These are phyloP conservation scores for Rostratula benghalensis DNA, from an alignment of 2,113 vertebrate species.

Conservation along the genomic window DNA sequence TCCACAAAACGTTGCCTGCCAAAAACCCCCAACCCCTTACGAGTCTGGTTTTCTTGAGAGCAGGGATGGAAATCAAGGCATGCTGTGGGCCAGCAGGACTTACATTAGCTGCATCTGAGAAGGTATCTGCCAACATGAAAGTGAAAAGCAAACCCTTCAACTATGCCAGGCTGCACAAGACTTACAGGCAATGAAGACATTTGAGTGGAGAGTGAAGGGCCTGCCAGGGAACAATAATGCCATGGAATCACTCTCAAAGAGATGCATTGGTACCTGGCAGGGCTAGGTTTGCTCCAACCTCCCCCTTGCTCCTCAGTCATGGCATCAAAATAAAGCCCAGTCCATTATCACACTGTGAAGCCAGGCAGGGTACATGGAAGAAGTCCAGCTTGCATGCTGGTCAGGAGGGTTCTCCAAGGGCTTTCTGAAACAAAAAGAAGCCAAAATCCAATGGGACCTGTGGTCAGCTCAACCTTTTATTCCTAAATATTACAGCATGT, in stretches of 20 bases:
- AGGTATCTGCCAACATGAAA: not conserved
- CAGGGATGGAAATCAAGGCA: fast-evolving
- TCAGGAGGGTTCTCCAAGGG: not conserved
- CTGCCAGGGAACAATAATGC: not conserved
- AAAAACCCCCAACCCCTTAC: fast-evolving
- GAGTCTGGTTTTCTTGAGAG: not conserved
- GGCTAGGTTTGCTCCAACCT: not conserved
- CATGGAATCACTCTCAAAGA: fast-evolving
- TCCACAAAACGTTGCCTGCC: not conserved
- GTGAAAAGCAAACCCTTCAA: not conserved
- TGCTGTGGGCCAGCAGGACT: not conserved
- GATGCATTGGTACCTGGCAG: fast-evolving
- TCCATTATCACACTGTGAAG: not conserved
- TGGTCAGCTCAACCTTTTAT: not conserved
- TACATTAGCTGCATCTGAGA: fast-evolving
- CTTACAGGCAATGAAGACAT: not conserved
- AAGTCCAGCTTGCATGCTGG: not conserved
- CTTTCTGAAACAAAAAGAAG: not conserved
- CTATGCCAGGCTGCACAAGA: not conserved
- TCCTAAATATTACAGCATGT: not conserved
- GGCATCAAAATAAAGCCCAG: not conserved
- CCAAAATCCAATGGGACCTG: not conserved
- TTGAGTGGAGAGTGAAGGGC: not conserved
- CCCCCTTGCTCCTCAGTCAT: not conserved
- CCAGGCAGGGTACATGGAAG: not conserved